Evolutionary conservation across 2,113 vertebrate genomes (phyloP).

Genomic region (Caranx ignobilis): DNA sequence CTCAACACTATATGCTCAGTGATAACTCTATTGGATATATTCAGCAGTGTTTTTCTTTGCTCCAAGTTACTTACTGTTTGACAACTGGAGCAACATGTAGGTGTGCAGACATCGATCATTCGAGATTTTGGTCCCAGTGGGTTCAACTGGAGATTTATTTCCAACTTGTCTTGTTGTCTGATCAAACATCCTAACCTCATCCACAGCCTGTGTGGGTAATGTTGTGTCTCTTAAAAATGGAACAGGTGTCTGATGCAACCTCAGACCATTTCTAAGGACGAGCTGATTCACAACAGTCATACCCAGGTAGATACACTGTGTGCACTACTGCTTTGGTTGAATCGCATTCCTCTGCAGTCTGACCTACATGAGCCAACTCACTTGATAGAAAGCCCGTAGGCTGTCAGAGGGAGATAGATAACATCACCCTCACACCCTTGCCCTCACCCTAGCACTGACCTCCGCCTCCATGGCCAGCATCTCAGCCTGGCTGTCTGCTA

Average conservation of each 20-base stretch:
- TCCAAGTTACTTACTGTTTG: slow-evolving; percentile 25
- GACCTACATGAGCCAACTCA: slow-evolving; percentile 25
- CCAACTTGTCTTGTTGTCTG: slow-evolving; percentile 9
- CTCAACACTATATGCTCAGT: slow-evolving; percentile 31
- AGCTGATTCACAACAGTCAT: slow-evolving; percentile 16
- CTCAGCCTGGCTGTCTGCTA: slow-evolving; percentile 88
- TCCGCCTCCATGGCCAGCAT: slow-evolving; percentile 87
- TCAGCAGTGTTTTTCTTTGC: slow-evolving; percentile 21
- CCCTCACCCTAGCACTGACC: slow-evolving; percentile 87
- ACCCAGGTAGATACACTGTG: neutral
- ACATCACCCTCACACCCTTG: slow-evolving; percentile 86
- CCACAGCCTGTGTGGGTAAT: neutral
- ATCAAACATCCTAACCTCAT: neutral
- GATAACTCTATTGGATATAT: slow-evolving; percentile 40
- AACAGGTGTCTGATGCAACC: neutral
- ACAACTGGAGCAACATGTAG: slow-evolving; percentile 33
- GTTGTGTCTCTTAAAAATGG: neutral
- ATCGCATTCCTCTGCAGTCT: slow-evolving; percentile 21
- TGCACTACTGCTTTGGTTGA: slow-evolving; percentile 17
- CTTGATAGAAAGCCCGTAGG: slow-evolving; percentile 81
- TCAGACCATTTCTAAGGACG: slow-evolving; percentile 7
- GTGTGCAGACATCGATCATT: slow-evolving; percentile 47
- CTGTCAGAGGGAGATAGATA: slow-evolving; percentile 89
- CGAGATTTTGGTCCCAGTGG: slow-evolving; percentile 6
- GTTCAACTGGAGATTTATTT: slow-evolving; percentile 23